Conservation (phyloP, 2,888 invertebrate species). For the Leptinotarsa haldemani region DNA sequence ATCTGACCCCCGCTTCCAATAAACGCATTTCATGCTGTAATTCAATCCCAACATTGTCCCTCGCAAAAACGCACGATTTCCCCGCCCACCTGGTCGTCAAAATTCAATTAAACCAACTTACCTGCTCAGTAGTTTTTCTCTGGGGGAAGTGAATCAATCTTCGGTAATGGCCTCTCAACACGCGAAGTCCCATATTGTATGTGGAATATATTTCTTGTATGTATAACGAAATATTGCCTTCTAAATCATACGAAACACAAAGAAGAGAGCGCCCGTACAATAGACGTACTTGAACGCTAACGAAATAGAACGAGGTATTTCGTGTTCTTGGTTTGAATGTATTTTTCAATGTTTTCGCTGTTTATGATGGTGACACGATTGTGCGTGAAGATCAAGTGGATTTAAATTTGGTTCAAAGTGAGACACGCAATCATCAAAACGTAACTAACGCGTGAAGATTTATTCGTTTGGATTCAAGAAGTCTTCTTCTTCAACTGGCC, state of each 20-base stretch:
- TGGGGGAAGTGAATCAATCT: slow-evolving; percentile 48
- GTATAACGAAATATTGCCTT: slow-evolving; percentile 46
- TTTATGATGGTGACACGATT: background rate
- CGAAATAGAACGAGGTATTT: slow-evolving; percentile 31
- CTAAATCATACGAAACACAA: slow-evolving; percentile 47
- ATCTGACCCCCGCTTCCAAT: background rate
- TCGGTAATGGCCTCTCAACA: slow-evolving; percentile 50
- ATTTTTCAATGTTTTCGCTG: background rate
- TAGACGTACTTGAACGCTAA: slow-evolving; percentile 31
- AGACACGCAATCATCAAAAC: no score
- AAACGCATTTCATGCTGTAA: background rate
- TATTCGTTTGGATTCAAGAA: no score
- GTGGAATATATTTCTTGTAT: slow-evolving; percentile 45
- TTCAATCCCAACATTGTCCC: background rate
- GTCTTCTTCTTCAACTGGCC: no score
- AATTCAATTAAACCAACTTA: slow-evolving; percentile 49
- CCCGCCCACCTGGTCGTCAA: slow-evolving; percentile 28
- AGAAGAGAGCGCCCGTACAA: slow-evolving; percentile 37
- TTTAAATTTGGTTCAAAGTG: no score
- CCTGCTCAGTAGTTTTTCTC: slow-evolving; percentile 43
- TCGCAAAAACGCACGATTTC: background rate
- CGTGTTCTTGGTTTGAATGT: slow-evolving; percentile 28
- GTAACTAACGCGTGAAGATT: no score
- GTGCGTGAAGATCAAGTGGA: no score
- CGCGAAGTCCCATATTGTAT: slow-evolving; percentile 51